Conservation (phyloP, 2,113 vertebrate genomes). For the Corydoras maculifer region DNA sequence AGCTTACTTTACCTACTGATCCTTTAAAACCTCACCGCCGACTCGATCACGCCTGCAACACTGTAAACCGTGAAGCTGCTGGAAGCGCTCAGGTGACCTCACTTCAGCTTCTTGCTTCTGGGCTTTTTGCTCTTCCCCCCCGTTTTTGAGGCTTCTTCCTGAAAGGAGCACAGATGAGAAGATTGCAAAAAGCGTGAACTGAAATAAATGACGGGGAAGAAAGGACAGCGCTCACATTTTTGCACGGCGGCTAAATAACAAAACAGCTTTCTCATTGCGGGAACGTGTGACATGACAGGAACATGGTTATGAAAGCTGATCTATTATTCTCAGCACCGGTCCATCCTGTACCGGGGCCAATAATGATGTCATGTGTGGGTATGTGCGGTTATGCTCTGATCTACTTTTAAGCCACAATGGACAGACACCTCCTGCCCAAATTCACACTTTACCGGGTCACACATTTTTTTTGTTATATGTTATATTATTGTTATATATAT, state of each 20-base stretch:
- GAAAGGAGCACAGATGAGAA: constrained; percentile 24
- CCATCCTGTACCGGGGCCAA: no score
- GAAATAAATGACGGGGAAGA: neutral
- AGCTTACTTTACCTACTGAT: neutral
- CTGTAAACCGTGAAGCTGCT: neutral
- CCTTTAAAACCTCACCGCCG: constrained; percentile 1
- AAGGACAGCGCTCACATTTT: neutral
- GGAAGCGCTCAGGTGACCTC: constrained; percentile 25
- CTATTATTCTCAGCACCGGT: no score
- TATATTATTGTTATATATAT: no score
- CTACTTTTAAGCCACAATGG: no score
- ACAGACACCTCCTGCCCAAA: no score
- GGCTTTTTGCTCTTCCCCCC: constrained; percentile 59
- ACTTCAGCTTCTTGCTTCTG: constrained; percentile 67
- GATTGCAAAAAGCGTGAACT: neutral
- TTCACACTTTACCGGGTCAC: no score
- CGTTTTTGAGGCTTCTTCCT: constrained; percentile 62
- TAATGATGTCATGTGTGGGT: no score
- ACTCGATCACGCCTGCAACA: neutral
- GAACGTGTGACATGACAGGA: neutral
- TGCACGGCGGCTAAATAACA: constrained; percentile 1
- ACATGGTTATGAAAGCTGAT: neutral
- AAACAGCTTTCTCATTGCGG: neutral
- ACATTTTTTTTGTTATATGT: no score
- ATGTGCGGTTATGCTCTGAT: no score